A percentile compares a stretch with the other conserved stretches of the same genome.
These are phyloP conservation scores for Cistogaster globosa DNA, from an alignment of 2,888 invertebrate species.

Conservation along the genomic window DNA sequence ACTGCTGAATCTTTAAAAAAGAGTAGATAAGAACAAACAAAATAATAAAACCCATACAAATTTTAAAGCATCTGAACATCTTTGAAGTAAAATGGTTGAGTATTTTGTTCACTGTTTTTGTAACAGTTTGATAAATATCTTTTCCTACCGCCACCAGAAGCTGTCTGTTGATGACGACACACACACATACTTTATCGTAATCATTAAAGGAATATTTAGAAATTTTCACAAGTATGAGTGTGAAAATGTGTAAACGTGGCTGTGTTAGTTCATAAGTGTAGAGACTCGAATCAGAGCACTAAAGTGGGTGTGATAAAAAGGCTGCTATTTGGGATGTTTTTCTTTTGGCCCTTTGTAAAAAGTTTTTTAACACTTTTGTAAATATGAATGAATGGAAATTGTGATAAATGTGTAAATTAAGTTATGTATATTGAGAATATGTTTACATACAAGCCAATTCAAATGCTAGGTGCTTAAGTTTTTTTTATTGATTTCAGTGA, in stretches of 20 bases:
- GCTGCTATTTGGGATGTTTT: too few relatives aligned
- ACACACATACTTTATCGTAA: background rate
- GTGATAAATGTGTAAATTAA: too few relatives aligned
- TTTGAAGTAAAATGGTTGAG: slow-evolving; percentile 29
- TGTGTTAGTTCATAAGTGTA: background rate
- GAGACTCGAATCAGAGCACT: background rate
- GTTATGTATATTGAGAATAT: too few relatives aligned
- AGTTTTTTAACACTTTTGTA: too few relatives aligned
- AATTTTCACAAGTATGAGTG: background rate
- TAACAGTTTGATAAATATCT: slow-evolving; percentile 4
- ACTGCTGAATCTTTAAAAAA: slow-evolving; percentile 21
- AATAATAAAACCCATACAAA: slow-evolving; percentile 22
- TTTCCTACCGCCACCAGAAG: slow-evolving; percentile 26
- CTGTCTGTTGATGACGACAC: slow-evolving; percentile 4
- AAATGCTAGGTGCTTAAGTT: too few relatives aligned
- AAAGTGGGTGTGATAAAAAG: too few relatives aligned
- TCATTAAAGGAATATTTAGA: too few relatives aligned
- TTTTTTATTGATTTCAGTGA: too few relatives aligned
- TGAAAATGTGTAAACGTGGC: background rate
- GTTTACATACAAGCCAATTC: too few relatives aligned
- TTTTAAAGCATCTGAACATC: slow-evolving; percentile 19
- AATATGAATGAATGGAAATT: too few relatives aligned
- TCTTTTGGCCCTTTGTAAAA: too few relatives aligned
- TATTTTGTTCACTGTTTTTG: slow-evolving; percentile 24
- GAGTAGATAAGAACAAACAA: slow-evolving; percentile 11